Evolutionary conservation across 2,888 invertebrate genomes (phyloP).

Genomic region (Acrobasis suavella): DNA sequence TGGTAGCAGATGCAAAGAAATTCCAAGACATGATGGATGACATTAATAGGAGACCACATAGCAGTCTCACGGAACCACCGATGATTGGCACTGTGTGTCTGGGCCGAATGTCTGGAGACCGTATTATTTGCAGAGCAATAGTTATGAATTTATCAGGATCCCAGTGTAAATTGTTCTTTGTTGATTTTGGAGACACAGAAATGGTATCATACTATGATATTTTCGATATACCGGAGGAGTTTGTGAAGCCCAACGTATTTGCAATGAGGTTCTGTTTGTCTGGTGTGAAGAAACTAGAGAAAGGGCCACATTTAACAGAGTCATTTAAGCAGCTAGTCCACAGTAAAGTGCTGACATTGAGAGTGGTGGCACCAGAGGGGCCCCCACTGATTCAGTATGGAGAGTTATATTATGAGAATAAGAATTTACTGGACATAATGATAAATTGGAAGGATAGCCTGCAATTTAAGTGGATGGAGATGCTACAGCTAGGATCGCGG

Average conservation of each 20-base stretch:
- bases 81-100: constrained; percentile 90
- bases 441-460: constrained; percentile 66
- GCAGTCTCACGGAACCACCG: constrained; percentile 85
- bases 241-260: constrained; percentile 87
- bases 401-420: constrained; percentile 84
- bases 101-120: constrained; percentile 86
- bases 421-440: constrained; percentile 82
- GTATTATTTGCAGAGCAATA: constrained; percentile 88
- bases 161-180: constrained; percentile 89
- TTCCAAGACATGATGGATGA: constrained; percentile 87
- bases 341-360: constrained; percentile 84
- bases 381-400: constrained; percentile 89
- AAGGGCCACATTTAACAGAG: constrained; percentile 84
- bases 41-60: constrained; percentile 84
- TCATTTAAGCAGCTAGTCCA: constrained; percentile 87
- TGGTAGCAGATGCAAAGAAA: constrained; percentile 82
- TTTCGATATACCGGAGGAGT: constrained; percentile 88
- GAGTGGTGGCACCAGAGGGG: constrained; percentile 86
- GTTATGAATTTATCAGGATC: constrained; percentile 88
- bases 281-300: constrained; percentile 85
- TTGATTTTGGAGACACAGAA: constrained; percentile 91
- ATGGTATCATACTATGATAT: constrained; percentile 86
- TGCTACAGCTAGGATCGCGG: constrained; percentile 57
- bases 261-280: constrained; percentile 89
- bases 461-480: constrained; percentile 66